Base-by-base conservation (phyloP, 92 coral and sea anemone genomes). In the Epizoanthus rinbou region DNA sequence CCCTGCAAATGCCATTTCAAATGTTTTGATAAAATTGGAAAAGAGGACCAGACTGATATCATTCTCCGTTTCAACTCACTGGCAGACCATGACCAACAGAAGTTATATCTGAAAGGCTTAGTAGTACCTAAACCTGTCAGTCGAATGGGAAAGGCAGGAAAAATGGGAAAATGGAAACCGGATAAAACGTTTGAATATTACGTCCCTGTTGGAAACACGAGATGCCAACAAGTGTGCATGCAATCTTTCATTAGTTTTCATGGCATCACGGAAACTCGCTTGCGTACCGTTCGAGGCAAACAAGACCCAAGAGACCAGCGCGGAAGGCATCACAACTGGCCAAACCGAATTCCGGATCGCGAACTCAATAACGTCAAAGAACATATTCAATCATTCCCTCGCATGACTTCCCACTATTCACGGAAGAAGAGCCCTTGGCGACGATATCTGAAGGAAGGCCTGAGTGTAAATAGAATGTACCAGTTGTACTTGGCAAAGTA, bases 381-480 rank as follows among this genome's bases (percentile, higher is more conserved):
- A 8, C 86, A 82, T 31, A 82, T 82, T 18, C 16, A 56, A 19
- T 82, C 80, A 8, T 57, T 82, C 15, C 86, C 80, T 6, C 69
- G 64, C 21, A 68, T 81, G 84, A 65, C 73, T 47, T 59, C 57
- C 39, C 79, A 82, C 39, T 82, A 69, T 39, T 82, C 85, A 9
- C 17, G 80, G 3, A 47, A 50, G 45, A 45, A 47, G 9, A 39
- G 33, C 19, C 80, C 86, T 25, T 72, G 17, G 18, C 25, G 65
- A 21, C 69, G 69, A 14, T 82, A 50, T 14, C 80, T 82, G 4
- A 82, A 63, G 31, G 54, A 57, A 18, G 69, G 75, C 69, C 57
- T 70, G 0, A 71, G 62, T 23, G 23, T 82, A 17, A 71, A 28
- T 33, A 56, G 69, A 28, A 82, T 82, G 86, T 82, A 82, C 35